A percentile compares a stretch with the other conserved stretches of the same genome.
These are phyloP conservation scores for Priocnemis perturbator DNA, from an alignment of 2,888 invertebrate genomes.

Conservation along the genomic window DNA sequence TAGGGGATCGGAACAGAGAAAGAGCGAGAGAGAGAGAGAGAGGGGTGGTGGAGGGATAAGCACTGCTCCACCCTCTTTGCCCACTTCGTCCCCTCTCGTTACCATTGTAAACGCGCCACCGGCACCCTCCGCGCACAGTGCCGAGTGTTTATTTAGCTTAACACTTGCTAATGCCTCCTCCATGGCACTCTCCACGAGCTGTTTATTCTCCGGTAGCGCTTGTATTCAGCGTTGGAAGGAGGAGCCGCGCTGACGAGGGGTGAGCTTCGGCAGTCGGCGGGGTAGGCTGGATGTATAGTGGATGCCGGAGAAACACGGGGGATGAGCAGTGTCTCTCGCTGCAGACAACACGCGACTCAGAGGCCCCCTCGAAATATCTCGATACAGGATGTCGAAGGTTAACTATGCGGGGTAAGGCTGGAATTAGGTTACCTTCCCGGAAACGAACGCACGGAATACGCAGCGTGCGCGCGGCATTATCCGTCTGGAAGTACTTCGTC, in stretches of 20 bases:
- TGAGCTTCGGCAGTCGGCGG: not conserved
- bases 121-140: constrained; percentile 20
- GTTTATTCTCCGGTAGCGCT: constrained; percentile 53
- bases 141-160: constrained; percentile 67
- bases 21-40: constrained; percentile 17
- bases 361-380: not conserved
- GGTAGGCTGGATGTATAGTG: not conserved
- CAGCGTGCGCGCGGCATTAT: too few relatives aligned
- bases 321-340: not conserved
- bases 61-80: not conserved
- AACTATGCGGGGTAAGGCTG: not conserved
- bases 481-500: too few relatives aligned
- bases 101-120: constrained; percentile 53
- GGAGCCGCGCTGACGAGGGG: not conserved
- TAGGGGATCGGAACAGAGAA: constrained; percentile 25
- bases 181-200: constrained; percentile 49
- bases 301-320: not conserved
- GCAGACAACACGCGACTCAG: too few relatives aligned
- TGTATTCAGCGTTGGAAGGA: not conserved
- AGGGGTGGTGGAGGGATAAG: not conserved
- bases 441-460: not conserved
- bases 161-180: constrained; percentile 65
- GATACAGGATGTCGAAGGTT: not conserved
- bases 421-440: not conserved
- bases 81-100: constrained; percentile 34